Conservation (phyloP, 2,888 invertebrate genomes). For the Heteropelma amictum region DNA sequence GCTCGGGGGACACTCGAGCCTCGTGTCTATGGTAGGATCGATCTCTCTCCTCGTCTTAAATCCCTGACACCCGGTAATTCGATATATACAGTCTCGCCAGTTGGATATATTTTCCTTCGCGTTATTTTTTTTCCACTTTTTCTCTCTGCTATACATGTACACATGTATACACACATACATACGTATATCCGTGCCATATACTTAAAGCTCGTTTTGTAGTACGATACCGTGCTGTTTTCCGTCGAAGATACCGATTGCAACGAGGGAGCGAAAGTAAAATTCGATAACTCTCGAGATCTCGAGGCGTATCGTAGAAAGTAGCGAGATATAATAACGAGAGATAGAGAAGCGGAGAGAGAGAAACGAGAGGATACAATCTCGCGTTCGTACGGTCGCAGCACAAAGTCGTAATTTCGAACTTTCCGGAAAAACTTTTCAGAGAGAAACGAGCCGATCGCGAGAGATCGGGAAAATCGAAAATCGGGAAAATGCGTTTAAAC, state of each 20-base stretch:
- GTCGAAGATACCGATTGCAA: not conserved
- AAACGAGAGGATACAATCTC: not conserved
- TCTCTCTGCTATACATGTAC: not conserved
- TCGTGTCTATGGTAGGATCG: slow-evolving; percentile 38
- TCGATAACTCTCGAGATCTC: slow-evolving; percentile 48
- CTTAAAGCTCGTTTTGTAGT: slow-evolving; percentile 20
- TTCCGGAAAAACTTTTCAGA: not conserved
- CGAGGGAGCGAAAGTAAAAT: slow-evolving; percentile 45
- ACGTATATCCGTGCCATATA: slow-evolving; percentile 18
- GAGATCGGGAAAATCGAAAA: no score
- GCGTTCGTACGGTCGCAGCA: slow-evolving; percentile 35
- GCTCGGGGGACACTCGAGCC: slow-evolving; percentile 40
- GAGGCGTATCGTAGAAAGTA: slow-evolving; percentile 48
- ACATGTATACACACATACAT: not conserved
- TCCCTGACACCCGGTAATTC: slow-evolving; percentile 51
- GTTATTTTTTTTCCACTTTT: not conserved
- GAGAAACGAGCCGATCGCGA: no score
- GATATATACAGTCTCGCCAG: slow-evolving; percentile 14
- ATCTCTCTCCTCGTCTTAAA: slow-evolving; percentile 45
- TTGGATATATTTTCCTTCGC: slow-evolving; percentile 1
- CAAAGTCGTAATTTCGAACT: slow-evolving; percentile 35
- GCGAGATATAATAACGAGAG: slow-evolving; percentile 40
- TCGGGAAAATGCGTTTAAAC: no score
- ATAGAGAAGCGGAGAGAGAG: no score
- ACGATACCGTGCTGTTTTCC: slow-evolving; percentile 7